These are phyloP conservation scores for Eptesicus fuscus DNA, from an alignment of 2,113 vertebrate genomes.

Conservation along the genomic window DNA sequence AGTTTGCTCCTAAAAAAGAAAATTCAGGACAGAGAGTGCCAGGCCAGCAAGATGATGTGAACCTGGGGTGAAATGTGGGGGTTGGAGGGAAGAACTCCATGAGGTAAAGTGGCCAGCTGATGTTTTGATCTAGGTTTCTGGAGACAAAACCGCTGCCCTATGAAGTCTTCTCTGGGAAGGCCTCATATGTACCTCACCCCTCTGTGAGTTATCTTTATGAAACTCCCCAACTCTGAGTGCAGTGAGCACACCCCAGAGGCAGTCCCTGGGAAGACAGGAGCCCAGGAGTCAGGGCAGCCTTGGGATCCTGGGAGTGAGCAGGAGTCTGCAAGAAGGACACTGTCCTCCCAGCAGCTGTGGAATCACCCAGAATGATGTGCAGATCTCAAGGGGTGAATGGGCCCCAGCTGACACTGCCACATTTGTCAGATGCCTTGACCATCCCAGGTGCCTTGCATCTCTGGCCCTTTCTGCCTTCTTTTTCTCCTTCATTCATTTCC, in stretches of 20 bases:
- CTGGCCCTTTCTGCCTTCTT: background rate
- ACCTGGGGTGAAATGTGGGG: accelerated
- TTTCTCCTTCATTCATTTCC: background rate
- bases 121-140: background rate
- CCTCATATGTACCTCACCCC: background rate
- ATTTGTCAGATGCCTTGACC: background rate
- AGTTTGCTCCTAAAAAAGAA: background rate
- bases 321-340: background rate
- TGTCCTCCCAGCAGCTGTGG: background rate
- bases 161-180: background rate
- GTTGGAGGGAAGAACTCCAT: background rate
- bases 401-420: background rate
- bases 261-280: background rate
- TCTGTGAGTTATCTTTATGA: background rate
- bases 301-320: background rate
- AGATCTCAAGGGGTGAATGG: background rate
- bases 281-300: background rate
- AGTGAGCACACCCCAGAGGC: background rate
- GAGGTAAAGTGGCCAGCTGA: background rate
- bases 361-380: background rate
- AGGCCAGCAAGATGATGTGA: background rate
- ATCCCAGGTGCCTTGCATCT: background rate
- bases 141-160: background rate
- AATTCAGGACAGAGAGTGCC: background rate
- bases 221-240: no score